These are phyloP conservation scores for Bombus turneri DNA, from an alignment of 1,140 invertebrate species.

Conservation along the genomic window DNA sequence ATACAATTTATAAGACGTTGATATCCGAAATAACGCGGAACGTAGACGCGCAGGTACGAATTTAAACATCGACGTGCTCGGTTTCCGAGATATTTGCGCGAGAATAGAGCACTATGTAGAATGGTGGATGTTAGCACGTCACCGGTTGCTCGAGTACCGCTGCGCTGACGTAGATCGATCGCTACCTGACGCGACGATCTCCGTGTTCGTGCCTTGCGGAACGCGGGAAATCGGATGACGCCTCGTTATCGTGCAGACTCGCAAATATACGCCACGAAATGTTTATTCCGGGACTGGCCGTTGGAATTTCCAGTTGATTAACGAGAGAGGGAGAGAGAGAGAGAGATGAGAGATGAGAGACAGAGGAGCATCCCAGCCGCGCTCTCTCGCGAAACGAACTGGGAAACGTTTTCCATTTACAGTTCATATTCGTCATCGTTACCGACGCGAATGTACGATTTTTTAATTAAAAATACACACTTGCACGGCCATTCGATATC, in stretches of 20 bases:
- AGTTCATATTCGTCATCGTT: conserved; percentile 3
- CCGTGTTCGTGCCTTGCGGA: not conserved
- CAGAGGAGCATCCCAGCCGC: too few relatives aligned
- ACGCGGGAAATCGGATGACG: conserved; percentile 21
- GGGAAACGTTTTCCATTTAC: not conserved
- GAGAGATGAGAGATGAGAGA: too few relatives aligned
- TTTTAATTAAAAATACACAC: conserved; percentile 15
- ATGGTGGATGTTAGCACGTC: conserved; percentile 11
- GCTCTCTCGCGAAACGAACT: not conserved
- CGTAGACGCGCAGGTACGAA: not conserved
- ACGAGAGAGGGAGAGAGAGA: not conserved
- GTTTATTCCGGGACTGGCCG: not conserved
- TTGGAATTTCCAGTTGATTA: conserved; percentile 18
- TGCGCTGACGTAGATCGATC: conserved; percentile 32
- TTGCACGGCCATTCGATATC: too few relatives aligned
- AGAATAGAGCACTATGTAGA: not conserved
- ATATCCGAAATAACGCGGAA: not conserved
- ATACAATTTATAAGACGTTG: not conserved
- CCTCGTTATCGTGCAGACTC: conserved; percentile 1
- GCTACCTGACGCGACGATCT: not conserved
- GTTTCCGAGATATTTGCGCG: not conserved
- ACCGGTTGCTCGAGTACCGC: conserved; percentile 4
- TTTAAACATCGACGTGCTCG: not conserved
- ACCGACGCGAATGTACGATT: not conserved
- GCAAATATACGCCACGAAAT: not conserved